Conservation (phyloP, 2,888 invertebrate genomes). For the Acleris sparsana region DNA sequence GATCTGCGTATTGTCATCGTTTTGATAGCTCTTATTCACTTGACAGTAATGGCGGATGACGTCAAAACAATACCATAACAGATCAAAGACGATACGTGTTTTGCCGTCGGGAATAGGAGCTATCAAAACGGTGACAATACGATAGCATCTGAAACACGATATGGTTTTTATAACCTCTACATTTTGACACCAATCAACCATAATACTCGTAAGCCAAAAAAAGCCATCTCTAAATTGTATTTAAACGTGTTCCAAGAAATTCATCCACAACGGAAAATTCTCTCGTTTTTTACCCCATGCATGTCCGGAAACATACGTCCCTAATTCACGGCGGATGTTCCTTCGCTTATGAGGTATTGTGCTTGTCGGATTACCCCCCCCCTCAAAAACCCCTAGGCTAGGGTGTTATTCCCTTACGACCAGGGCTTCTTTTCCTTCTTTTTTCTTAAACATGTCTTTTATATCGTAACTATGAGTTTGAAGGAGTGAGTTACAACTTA, state of each 20-base stretch:
- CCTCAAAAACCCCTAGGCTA: conserved; percentile 33
- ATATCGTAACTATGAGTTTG: no score
- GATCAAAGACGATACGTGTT: no score
- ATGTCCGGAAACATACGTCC: conserved; percentile 52
- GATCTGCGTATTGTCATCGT: no score
- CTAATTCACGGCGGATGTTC: conserved; percentile 60
- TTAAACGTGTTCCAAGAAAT: conserved; percentile 2
- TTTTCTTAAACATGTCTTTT: no score
- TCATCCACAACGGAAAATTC: conserved; percentile 12
- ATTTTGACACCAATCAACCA: background rate
- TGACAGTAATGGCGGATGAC: no score
- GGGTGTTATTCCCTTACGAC: background rate
- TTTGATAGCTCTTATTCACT: no score
- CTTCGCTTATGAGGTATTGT: conserved; percentile 66
- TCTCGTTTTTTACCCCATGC: conserved; percentile 49
- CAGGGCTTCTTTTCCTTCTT: background rate
- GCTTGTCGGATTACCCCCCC: conserved; percentile 62
- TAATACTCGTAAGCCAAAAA: background rate
- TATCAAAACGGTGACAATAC: no score
- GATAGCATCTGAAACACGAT: no score
- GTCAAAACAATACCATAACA: no score
- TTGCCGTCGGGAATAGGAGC: no score
- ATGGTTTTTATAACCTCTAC: no score
- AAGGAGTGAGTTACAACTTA: no score
- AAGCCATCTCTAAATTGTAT: conserved; percentile 7